A percentile compares a stretch with the other conserved stretches of the same genome.
These are phyloP conservation scores for Rhyacophila evoluta DNA, from an alignment of 2,888 invertebrate species.

Conservation along the genomic window DNA sequence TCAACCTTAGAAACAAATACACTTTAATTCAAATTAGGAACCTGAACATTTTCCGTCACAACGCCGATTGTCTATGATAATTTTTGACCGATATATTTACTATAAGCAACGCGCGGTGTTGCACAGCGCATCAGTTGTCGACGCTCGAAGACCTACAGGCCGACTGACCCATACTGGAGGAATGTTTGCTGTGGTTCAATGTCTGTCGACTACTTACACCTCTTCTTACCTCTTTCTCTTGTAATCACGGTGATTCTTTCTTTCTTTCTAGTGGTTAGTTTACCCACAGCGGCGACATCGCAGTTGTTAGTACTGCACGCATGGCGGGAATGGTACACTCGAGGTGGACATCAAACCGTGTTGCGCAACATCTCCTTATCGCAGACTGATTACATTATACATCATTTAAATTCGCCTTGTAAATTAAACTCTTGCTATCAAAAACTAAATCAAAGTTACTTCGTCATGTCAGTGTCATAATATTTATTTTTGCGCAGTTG, in stretches of 20 bases:
- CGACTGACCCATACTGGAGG: slow-evolving; percentile 52
- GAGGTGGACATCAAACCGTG: not conserved
- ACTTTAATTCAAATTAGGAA: not conserved
- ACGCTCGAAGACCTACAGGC: slow-evolving; percentile 49
- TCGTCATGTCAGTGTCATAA: no score
- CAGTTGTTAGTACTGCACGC: slow-evolving; percentile 20
- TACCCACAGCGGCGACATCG: slow-evolving; percentile 2
- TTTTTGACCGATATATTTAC: not conserved
- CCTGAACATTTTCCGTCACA: slow-evolving; percentile 5
- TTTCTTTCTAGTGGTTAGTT: slow-evolving; percentile 23
- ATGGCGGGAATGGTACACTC: not conserved
- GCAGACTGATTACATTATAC: no score
- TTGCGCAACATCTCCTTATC: not conserved
- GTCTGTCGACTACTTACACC: slow-evolving; percentile 6
- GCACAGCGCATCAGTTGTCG: not conserved
- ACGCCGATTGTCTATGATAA: slow-evolving; percentile 6
- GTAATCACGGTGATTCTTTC: slow-evolving; percentile 11
- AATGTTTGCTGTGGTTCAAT: slow-evolving; percentile 27
- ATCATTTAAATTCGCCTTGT: no score
- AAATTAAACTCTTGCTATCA: no score
- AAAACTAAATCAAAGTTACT: no score
- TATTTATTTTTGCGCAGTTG: no score
- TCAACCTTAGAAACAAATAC: not conserved
- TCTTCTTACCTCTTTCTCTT: slow-evolving; percentile 20
- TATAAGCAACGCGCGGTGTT: not conserved